phyloP scores from a whole-genome alignment of 2,113 vertebrate genomes.

The Papio anubis region DNA sequence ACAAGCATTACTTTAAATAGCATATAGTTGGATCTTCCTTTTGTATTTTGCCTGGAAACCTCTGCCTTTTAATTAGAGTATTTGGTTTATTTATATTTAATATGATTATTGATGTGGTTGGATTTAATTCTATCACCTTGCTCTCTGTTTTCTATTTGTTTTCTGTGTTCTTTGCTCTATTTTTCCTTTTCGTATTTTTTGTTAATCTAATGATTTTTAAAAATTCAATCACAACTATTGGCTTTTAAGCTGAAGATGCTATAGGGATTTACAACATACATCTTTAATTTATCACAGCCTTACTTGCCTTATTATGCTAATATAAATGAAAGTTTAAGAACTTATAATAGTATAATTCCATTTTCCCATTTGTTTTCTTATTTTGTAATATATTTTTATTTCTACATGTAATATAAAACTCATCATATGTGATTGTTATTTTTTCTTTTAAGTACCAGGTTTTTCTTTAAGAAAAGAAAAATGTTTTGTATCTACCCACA shows the following conservation, averaged over 20 bases:
- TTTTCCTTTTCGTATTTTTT: neutral
- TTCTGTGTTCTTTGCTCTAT: neutral
- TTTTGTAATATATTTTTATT: neutral
- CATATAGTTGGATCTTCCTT: neutral
- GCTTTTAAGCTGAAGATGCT: neutral
- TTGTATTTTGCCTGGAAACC: slow-evolving; percentile 12
- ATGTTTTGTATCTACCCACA: neutral
- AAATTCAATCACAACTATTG: neutral
- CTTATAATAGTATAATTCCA: neutral
- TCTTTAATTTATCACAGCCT: neutral
- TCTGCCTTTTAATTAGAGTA: neutral
- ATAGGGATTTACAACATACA: neutral
- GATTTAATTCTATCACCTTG: neutral
- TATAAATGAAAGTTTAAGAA: neutral
- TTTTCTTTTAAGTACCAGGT: neutral
- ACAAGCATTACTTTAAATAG: neutral
- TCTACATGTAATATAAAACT: neutral
- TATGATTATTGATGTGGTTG: neutral
- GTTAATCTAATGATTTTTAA: neutral
- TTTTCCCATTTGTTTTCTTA: neutral
- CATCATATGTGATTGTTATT: neutral
- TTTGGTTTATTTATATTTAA: neutral
- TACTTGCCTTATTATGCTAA: neutral
- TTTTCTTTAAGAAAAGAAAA: neutral
- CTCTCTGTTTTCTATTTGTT: neutral